phyloP scores from a whole-genome alignment of 1,140 invertebrate species.

The Drosophila setifemur region DNA sequence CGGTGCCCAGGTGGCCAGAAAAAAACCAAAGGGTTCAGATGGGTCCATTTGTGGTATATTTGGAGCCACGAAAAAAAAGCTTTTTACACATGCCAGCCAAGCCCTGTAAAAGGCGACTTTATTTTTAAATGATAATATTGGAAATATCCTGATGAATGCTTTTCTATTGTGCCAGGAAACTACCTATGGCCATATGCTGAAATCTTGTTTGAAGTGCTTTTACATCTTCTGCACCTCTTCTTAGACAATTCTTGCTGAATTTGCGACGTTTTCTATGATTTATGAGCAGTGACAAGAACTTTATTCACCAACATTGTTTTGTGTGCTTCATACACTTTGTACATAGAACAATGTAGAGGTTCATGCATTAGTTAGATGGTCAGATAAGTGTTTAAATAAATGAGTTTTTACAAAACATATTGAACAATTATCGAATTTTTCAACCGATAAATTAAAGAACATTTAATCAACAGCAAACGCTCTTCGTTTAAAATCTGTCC shows the following conservation, averaged over 20 bases:
- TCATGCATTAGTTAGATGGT: constrained; percentile 32
- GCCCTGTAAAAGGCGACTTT: constrained; percentile 67
- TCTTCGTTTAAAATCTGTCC: too few relatives aligned
- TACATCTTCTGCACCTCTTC: constrained; percentile 22
- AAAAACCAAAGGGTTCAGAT: not conserved
- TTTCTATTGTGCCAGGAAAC: constrained; percentile 38
- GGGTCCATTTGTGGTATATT: constrained; percentile 52
- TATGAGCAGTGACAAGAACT: constrained; percentile 49
- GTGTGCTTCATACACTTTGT: constrained; percentile 17
- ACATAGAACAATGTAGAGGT: constrained; percentile 18
- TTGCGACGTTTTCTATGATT: constrained; percentile 66
- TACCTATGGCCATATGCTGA: too few relatives aligned
- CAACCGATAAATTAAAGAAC: too few relatives aligned
- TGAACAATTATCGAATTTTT: constrained; percentile 45
- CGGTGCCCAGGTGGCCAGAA: constrained; percentile 72
- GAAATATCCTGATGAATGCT: not conserved
- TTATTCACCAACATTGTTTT: constrained; percentile 17
- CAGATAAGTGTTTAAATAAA: constrained; percentile 44
- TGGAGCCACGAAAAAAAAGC: constrained; percentile 48
- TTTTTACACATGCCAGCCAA: constrained; percentile 19
- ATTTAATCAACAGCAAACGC: too few relatives aligned
- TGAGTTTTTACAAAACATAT: constrained; percentile 19
- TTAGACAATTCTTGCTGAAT: constrained; percentile 70
- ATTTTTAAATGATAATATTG: too few relatives aligned
- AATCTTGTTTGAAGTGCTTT: constrained; percentile 37